Base-by-base conservation (phyloP, 2,888 invertebrate genomes). In the Lasioglossum villosulum region DNA sequence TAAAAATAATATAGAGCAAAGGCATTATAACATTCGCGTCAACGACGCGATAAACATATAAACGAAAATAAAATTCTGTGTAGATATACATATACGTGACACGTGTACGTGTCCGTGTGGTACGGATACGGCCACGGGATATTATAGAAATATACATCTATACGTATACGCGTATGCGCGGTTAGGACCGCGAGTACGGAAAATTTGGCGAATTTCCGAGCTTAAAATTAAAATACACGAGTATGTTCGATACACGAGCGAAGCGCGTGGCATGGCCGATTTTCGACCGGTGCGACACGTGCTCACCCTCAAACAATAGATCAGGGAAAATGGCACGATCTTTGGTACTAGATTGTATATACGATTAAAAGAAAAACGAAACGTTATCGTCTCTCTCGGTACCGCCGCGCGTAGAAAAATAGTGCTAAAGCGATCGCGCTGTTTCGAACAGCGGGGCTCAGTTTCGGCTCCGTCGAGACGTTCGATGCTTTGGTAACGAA, bases 161-260 rank as follows among this genome's bases (percentile, higher is more conserved):
- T 37, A 37, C 68, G 68, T 34, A 19, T 6, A 30, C 34, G 37
- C 16, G 34, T 68, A 30, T 16, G 30, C 19, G 2, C 16, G 68
- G 1, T 68, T 37, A 10, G 68, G 37, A 37, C 30, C 16, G 19
- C 19, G 8, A 80, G 71, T 71, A 59, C 74, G 37, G 39, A 37
- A 39, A 84, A 82, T 87, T 91, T 88, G 91, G 91, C 92, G 92
- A 92, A 90, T 89, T 83, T 87, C 86, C 75, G 84, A 87, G 83
- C 89, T 90, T 90, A 89, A 81, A 87, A 88, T 84, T 92, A 91
- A 74, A 82, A 82, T 85, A 88, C 70, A 84, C 85, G 92, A 92
- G 92, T 93, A 93, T 91, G 86, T 85, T 81, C 83, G 91, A 92
- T 92, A 92, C 91, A 86, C 91, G 82, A 86, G 86, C 74, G 75